Conservation (phyloP, 2,113 vertebrate species). For the Galbula dea region DNA sequence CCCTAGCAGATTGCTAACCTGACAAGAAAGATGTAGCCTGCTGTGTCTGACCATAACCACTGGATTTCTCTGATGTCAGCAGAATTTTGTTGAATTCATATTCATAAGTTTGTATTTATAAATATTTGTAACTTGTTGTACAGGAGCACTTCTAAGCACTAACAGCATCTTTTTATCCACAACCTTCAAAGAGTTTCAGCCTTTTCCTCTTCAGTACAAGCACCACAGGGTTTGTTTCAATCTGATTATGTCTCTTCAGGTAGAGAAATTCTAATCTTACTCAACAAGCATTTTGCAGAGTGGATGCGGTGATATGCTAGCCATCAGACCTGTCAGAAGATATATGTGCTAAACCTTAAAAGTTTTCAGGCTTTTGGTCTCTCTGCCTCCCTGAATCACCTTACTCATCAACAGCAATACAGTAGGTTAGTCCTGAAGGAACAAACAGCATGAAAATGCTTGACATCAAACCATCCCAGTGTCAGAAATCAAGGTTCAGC, state of each 20-base stretch:
- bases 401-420: background rate
- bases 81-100: background rate
- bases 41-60: background rate
- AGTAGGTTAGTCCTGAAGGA: background rate
- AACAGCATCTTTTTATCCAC: background rate
- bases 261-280: background rate
- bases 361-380: background rate
- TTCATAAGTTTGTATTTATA: background rate
- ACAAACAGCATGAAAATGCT: slow-evolving; percentile 6
- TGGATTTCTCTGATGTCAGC: background rate
- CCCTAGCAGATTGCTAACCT: background rate
- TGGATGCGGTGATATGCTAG: background rate
- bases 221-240: background rate
- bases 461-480: background rate
- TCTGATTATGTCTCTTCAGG: background rate
- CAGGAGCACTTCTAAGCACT: background rate
- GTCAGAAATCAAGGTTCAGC: slow-evolving; percentile 37
- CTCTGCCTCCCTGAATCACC: background rate
- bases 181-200: background rate
- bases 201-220: background rate
- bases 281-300: background rate
- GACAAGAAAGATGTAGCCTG: background rate
- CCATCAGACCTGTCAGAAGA: background rate
- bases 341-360: background rate
- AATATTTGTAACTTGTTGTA: background rate